A percentile compares a stretch with the other conserved stretches of the same genome.
phyloP scores from a whole-genome alignment of 1,140 invertebrate species.

The Hesperophylax magnus region DNA sequence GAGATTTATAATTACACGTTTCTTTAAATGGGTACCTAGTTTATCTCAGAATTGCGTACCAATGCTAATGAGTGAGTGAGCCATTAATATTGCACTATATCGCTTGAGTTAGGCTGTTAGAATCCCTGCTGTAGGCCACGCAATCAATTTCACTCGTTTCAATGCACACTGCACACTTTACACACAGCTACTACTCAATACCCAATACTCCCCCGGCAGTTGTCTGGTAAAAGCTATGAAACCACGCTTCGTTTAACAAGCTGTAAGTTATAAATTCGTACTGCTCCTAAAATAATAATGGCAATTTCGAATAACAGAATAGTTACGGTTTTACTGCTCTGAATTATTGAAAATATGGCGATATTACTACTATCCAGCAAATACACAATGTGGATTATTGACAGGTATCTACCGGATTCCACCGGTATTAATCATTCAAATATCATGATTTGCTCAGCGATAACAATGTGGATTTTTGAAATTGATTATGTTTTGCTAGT shows the following conservation, averaged over 20 bases:
- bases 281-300: no score
- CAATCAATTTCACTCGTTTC: neutral
- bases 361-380: neutral
- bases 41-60: slow-evolving; percentile 1
- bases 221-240: no score
- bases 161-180: neutral
- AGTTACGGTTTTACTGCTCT: no score
- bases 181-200: neutral
- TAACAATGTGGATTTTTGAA: no score
- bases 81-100: slow-evolving; percentile 2
- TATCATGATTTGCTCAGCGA: no score
- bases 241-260: no score
- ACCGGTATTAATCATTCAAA: no score
- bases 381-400: no score
- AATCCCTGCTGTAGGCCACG: neutral
- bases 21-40: neutral
- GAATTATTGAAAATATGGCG: neutral
- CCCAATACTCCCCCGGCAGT: neutral
- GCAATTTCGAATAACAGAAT: no score
- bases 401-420: no score
- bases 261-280: no score
- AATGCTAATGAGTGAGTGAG: neutral
- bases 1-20: neutral
- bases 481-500: no score
- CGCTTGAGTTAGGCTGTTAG: neutral